These are phyloP conservation scores for Acanthopagrus latus DNA, from an alignment of 2,797 vertebrate genomes.

Conservation along the genomic window DNA sequence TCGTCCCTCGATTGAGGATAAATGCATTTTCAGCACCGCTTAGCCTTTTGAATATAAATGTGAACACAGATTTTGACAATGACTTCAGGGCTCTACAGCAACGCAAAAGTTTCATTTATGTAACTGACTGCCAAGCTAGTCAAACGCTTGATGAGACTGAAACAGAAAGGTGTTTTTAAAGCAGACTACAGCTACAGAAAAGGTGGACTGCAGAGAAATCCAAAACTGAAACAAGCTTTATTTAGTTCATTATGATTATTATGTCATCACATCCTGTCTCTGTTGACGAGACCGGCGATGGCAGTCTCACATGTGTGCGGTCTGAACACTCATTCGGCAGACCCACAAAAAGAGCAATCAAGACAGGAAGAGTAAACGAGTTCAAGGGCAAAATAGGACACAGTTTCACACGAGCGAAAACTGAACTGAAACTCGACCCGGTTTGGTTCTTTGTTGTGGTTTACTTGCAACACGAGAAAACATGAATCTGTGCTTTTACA, in stretches of 20 bases:
- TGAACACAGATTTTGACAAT: background rate
- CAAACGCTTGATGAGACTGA: background rate
- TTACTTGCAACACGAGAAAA: background rate
- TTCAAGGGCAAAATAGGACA: background rate
- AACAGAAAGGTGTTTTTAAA: background rate
- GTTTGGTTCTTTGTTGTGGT: constrained; percentile 11
- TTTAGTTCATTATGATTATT: constrained; percentile 22
- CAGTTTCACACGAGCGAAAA: background rate
- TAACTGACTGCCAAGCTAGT: background rate
- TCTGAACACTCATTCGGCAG: background rate
- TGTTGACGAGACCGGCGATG: background rate
- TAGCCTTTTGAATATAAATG: background rate
- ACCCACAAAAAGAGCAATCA: background rate
- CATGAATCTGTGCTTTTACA: background rate
- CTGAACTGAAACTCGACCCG: constrained; percentile 13
- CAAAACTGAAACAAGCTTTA: constrained; percentile 5
- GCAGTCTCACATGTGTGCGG: background rate
- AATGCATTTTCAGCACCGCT: background rate
- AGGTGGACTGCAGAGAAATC: background rate
- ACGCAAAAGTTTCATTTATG: constrained; percentile 2
- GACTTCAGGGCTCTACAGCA: background rate
- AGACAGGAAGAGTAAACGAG: background rate
- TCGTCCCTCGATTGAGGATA: background rate
- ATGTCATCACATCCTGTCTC: constrained; percentile 9
- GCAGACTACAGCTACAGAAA: background rate